Evolutionary conservation across 2,113 vertebrate genomes (phyloP), one percentile per base, ranked within the genome.

Genomic region (Pygathrix nemaeus): DNA sequence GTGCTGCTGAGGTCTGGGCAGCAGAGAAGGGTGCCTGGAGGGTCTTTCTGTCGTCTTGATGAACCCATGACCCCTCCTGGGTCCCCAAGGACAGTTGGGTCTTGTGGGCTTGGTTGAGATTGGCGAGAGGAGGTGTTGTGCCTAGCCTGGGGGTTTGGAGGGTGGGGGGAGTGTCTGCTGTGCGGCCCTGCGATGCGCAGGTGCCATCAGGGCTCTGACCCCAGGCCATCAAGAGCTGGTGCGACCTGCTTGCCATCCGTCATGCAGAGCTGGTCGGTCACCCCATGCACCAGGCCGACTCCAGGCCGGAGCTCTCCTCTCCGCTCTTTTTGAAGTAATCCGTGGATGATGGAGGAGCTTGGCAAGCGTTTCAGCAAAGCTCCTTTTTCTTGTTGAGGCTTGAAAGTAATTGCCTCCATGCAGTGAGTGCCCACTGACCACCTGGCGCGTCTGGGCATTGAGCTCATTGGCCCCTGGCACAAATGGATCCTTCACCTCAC

Each of bases 221-320:
- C 68, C 23, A 23, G 78, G 14, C 66, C 2, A 0, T 64, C 1
- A 0, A 0, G 38, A 13, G 21, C 75, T 13, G 32, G 13, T 16
- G 10, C 1, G 8, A 32, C 76, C 57, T 48, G 38, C 55, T 50
- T 23, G 18, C 38, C 8, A 0, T 61, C 0, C 0, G 40, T n/a
- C 55, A 35, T 17, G 18, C 9, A 1, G 45, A 61, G 70, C 38
- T 38, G 55, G 32, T 3, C 2, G 6, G 0, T 57, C n/a, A 4
- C 35, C 32, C 61, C 27, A 9, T 0, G 16, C 0, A 0, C 96
- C 11, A 8, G 88, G 32, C 40, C 16, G 3, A 17, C 70, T 73
- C 57, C 66, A 0, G 8, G 12, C 86, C 2, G 0, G 81, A 61
- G 8, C 11, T 2, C 13, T 40, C 25, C 45, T 57, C 35, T 66